A percentile compares a stretch with the other conserved stretches of the same genome.
Evolutionary conservation across 2,113 vertebrate species (phyloP).

Genomic region (Atherinomorus stipes): DNA sequence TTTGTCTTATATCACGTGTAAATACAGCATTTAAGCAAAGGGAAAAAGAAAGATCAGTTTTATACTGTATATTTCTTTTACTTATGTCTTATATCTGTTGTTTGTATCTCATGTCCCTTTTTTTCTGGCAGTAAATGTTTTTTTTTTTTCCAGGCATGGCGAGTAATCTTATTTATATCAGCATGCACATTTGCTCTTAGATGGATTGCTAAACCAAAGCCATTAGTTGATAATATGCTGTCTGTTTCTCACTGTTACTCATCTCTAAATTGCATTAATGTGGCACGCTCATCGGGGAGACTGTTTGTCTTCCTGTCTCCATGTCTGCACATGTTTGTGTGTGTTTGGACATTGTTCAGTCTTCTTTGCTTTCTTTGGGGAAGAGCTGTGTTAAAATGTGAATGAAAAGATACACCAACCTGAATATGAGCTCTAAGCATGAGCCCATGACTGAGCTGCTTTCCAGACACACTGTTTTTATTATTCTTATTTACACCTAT

Average conservation of each 20-base stretch:
- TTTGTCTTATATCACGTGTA: conserved; percentile 20
- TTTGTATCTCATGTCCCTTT: conserved; percentile 12
- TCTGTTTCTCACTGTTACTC: conserved; percentile 79
- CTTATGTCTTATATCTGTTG: background rate
- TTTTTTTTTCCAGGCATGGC: conserved; percentile 26
- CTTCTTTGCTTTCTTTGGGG: conserved; percentile 41
- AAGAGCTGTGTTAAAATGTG: conserved; percentile 59
- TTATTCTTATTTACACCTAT: conserved; percentile 76
- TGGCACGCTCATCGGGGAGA: conserved; percentile 64
- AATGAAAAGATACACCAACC: conserved; percentile 56
- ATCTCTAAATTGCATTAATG: conserved; percentile 79
- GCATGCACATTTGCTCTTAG: conserved; percentile 70
- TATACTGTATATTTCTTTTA: background rate
- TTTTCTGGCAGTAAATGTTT: conserved; percentile 10
- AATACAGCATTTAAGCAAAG: conserved; percentile 8
- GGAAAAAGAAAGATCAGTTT: no score
- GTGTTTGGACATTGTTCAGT: conserved; percentile 39
- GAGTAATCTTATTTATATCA: conserved; percentile 79
- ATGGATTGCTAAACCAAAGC: conserved; percentile 74
- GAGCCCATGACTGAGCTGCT: conserved; percentile 67
- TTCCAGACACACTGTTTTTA: conserved; percentile 70
- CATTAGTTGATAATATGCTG: conserved; percentile 81
- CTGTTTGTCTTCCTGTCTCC: conserved; percentile 71
- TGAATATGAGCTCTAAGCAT: conserved; percentile 52
- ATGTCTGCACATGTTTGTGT: conserved; percentile 13